Percentiles rank a stretch among this genome's conserved stretches.
Conservation (phyloP, 2,888 invertebrate species). For the Scaptomyza flava region DNA sequence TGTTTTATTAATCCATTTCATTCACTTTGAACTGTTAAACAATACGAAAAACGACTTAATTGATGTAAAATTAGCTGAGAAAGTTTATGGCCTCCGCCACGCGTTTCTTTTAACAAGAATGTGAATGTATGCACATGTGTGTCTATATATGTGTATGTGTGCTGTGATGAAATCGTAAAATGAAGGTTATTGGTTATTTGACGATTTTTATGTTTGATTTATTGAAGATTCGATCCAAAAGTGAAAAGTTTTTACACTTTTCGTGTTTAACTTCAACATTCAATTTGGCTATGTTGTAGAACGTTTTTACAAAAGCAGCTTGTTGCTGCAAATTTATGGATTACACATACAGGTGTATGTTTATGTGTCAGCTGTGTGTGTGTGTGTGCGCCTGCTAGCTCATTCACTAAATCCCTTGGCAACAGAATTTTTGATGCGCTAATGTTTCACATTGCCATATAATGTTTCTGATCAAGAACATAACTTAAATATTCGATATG, state of each 20-base stretch:
- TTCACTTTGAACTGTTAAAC: conserved; percentile 28
- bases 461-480: neutral
- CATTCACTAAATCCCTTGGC: conserved; percentile 45
- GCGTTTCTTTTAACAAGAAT: conserved; percentile 61
- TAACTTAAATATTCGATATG: neutral
- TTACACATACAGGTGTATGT: conserved; percentile 12
- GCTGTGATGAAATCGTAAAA: conserved; percentile 52
- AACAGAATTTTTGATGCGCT: conserved; percentile 36
- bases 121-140: conserved; percentile 15
- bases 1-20: neutral
- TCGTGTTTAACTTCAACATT: neutral
- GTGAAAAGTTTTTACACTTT: neutral
- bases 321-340: conserved; percentile 59
- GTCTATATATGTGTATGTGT: conserved; percentile 16
- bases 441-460: conserved; percentile 1
- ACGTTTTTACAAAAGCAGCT: conserved; percentile 10
- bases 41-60: conserved; percentile 53
- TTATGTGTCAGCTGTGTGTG: conserved; percentile 10
- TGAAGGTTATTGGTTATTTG: conserved; percentile 39
- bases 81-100: conserved; percentile 58
- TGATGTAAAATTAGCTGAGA: conserved; percentile 20
- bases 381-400: conserved; percentile 22
- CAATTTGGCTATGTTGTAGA: neutral
- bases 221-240: neutral
- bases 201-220: neutral